Evolutionary conservation across 2,797 vertebrate genomes (phyloP), one percentile per base, ranked within the genome.

Genomic region (Kryptolebias ocellatus): DNA sequence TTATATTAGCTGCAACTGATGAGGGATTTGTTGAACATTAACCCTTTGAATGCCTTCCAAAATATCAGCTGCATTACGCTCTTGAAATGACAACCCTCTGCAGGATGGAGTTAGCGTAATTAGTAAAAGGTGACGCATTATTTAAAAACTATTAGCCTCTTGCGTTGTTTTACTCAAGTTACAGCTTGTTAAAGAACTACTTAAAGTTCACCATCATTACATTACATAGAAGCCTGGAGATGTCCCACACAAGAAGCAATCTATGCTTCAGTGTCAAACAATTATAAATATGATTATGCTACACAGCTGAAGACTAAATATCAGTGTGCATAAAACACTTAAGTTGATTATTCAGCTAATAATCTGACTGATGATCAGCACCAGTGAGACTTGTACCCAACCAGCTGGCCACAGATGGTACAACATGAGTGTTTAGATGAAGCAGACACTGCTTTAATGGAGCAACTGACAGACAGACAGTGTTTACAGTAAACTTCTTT

Each of bases 391-490:
- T 83, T 67, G 74, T 47, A 62, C 12, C 64, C 39, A 49, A 70
- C 57, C 81, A 87, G 83, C 81, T 81, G 82, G 76, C 67, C 71
- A 65, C 88, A 86, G 86, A 80, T 81, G 83, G 87, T 15, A 62
- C 59, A 63, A 66, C 67, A 31, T 60, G 64, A 60, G 66, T 72
- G 75, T 84, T 85, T 81, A 80, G 71, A 81, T 4, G 34, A 67
- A 76, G 52, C 58, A 58, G 56, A 59, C 64, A 74, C 69, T 57
- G 34, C 78, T 75, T 76, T 72, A 80, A 84, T 70, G 69, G 60
- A 77, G 61, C 17, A 31, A 78, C 72, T 44, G 58, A 82, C 75
- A 72, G 71, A 80, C 70, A 20, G 74, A 42, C 67, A 70, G 65
- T 83, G 79, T 90, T 88, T 86, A 85, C 60, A 79, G 60, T 34